A percentile compares a stretch with the other conserved stretches of the same genome.
Conservation (phyloP, 1,140 invertebrate genomes). For the Drosophila suzukii region DNA sequence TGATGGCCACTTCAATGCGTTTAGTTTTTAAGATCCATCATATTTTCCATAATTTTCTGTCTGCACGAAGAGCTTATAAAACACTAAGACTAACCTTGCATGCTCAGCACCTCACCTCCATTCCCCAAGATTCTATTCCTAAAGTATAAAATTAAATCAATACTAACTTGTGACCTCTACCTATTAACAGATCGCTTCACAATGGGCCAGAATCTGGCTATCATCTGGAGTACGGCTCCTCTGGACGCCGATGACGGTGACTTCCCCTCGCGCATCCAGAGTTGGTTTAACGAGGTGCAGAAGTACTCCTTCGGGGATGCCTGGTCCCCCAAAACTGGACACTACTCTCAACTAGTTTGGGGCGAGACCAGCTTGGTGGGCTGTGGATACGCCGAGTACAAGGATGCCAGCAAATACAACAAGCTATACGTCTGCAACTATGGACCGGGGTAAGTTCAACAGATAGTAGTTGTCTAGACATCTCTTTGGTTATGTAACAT, state of each 20-base stretch:
- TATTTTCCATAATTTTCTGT: conserved; percentile 18
- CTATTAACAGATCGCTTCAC: conserved; percentile 88
- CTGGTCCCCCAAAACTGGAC: conserved; percentile 89
- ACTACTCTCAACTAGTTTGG: conserved; percentile 94
- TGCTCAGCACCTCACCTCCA: conserved; percentile 12
- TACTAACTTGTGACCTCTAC: not conserved
- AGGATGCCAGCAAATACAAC: conserved; percentile 89
- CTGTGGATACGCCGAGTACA: conserved; percentile 92
- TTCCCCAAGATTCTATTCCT: not conserved
- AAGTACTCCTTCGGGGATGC: conserved; percentile 88
- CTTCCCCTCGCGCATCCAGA: conserved; percentile 89
- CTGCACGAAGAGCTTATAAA: conserved; percentile 58
- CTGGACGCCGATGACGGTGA: conserved; percentile 88
- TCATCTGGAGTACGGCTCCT: conserved; percentile 90
- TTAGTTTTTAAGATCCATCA: conserved; percentile 29
- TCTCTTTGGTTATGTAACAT: not conserved
- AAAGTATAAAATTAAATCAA: not conserved
- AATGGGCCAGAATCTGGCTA: conserved; percentile 93
- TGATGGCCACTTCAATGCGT: not conserved
- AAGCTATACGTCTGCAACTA: conserved; percentile 95
- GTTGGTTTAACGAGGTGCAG: conserved; percentile 93
- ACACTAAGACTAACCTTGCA: conserved; percentile 70
- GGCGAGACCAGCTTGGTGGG: conserved; percentile 91
- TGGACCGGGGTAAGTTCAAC: conserved; percentile 88
- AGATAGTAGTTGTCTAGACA: no score